A percentile compares a stretch with the other conserved stretches of the same genome.
Evolutionary conservation across 2,113 vertebrate species (phyloP).

Genomic region (Plecotus auritus): DNA sequence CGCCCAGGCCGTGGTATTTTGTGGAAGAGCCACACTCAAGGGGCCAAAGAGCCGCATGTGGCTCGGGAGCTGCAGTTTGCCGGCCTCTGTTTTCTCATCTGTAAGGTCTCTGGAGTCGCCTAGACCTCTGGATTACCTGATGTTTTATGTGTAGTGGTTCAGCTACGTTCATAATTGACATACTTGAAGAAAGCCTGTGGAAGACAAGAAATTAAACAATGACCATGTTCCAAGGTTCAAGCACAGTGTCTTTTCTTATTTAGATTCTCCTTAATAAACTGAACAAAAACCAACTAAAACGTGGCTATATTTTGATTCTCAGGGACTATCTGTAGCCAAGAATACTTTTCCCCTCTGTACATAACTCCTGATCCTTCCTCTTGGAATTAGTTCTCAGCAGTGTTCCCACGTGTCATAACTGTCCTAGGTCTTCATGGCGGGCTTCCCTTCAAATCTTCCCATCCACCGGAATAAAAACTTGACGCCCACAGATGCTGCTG

Average conservation of each 20-base stretch:
- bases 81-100: neutral
- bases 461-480: neutral
- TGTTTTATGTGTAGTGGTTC: neutral
- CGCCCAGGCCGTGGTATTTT: too few relatives aligned
- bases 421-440: neutral
- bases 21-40: too few relatives aligned
- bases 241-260: neutral
- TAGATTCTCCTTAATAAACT: neutral
- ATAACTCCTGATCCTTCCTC: neutral
- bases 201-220: neutral
- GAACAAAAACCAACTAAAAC: neutral
- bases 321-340: neutral
- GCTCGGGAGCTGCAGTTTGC: too few relatives aligned
- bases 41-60: too few relatives aligned
- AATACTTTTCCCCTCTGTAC: neutral
- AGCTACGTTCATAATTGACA: neutral
- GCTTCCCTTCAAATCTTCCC: neutral
- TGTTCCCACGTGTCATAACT: neutral
- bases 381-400: neutral
- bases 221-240: neutral
- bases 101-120: neutral
- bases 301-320: conserved; percentile 14
- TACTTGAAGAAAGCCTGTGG: neutral
- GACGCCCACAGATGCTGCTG: neutral
- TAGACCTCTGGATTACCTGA: neutral